Base-by-base conservation (phyloP, 1,140 invertebrate species). In the Micrasema minimum region DNA sequence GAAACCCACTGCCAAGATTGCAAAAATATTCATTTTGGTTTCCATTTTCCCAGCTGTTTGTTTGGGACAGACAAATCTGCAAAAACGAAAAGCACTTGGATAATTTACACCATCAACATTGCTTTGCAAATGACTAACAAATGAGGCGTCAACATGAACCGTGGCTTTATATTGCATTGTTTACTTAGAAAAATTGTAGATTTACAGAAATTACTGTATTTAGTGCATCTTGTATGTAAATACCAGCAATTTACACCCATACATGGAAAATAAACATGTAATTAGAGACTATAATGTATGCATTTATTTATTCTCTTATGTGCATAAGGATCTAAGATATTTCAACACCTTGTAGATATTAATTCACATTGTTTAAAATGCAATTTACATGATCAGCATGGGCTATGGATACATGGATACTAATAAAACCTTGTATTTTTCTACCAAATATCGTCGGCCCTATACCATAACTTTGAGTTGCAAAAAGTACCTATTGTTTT, bases 161-260 rank as follows among this genome's bases (percentile, higher is more conserved):
- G 4, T n/a, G 12, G 23, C 51, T 37, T 55, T 55, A 55, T 55
- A 55, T 55, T 31, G 26, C 0, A 1, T 53, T 55, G 51, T 55
- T 55, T 55, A 55, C 51, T 35, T 55, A 26, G 26, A 6, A 31
- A 55, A 55, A 55, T 55, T 55, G 23, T 31, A 26, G n/a, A 31
- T 37, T 55, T 16, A 31, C 51, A n/a, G 5, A 12, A 23, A 7
- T n/a, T 26, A 23, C 2, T 48, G 18, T 16, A 11, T 48, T 1
- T 48, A 20, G 14, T 48, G 14, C 14, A 20, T 1, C 1, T 20
- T 0, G 12, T 31, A 10, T 5, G 14, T 43, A 20, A 20, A 3
- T 20, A 48, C 26, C 26, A 4, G 26, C n/a, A n/a, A n/a, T n/a
- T n/a, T 31, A 31, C 26, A 31, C 26, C n/a, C n/a, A n/a, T n/a